Percentiles rank a stretch among this genome's conserved stretches.
Evolutionary conservation across 2,888 invertebrate genomes (phyloP).

Genomic region (Dicyrtomina minuta): DNA sequence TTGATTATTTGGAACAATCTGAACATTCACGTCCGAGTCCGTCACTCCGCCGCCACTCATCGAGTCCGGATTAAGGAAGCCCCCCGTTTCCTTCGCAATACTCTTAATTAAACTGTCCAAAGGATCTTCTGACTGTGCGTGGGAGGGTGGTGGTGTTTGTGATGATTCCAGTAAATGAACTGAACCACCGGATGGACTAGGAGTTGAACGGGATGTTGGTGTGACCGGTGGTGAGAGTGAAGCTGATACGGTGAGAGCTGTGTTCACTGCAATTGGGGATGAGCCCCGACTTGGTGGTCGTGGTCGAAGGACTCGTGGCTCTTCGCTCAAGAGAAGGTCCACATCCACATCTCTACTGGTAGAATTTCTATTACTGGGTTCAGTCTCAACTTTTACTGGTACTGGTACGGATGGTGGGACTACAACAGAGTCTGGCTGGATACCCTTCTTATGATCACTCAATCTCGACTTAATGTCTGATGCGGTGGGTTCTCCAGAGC

Average conservation of each 20-base stretch:
- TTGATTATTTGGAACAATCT: slow-evolving; percentile 59
- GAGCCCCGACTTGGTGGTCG: slow-evolving; percentile 25
- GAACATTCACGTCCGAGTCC: slow-evolving; percentile 55
- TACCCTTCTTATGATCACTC: too few species aligned
- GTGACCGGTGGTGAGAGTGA: slow-evolving; percentile 50
- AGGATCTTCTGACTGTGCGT: slow-evolving; percentile 60
- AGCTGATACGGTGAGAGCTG: slow-evolving; percentile 7
- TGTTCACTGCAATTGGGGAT: slow-evolving; percentile 28
- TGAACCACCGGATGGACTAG: slow-evolving; percentile 47
- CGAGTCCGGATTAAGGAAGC: slow-evolving; percentile 43
- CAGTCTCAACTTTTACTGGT: slow-evolving; percentile 28
- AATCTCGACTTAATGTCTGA: not conserved
- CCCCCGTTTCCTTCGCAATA: slow-evolving; percentile 65
- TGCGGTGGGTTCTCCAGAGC: slow-evolving; percentile 27
- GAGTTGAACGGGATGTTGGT: slow-evolving; percentile 50
- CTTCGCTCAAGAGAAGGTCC: slow-evolving; percentile 42
- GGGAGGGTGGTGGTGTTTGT: slow-evolving; percentile 36
- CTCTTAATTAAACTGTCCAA: slow-evolving; percentile 76
- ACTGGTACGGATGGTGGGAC: not conserved
- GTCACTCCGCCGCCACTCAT: slow-evolving; percentile 3
- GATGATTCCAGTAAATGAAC: slow-evolving; percentile 38
- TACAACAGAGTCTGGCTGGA: too few species aligned
- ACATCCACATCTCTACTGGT: slow-evolving; percentile 37
- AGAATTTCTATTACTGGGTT: not conserved
- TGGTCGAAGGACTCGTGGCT: slow-evolving; percentile 45